phyloP scores from a whole-genome alignment of 1,140 invertebrate species.

The Diorhabda carinulata region DNA sequence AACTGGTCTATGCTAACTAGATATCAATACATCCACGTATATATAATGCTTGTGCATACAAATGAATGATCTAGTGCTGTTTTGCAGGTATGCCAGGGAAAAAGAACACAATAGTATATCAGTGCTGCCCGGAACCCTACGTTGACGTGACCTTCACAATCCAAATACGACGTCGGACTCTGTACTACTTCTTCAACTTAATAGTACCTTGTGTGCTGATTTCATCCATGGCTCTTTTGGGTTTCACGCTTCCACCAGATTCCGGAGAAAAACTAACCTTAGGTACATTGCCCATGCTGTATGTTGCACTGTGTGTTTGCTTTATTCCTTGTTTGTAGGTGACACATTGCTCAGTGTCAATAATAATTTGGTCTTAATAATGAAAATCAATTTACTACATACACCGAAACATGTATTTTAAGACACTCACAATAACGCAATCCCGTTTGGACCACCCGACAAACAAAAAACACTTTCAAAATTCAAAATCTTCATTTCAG shows the following conservation, averaged over 20 bases:
- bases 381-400: not conserved
- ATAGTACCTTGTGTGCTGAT: constrained; percentile 98
- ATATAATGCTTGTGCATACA: too few relatives aligned
- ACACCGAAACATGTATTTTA: not conserved
- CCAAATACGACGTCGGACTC: constrained; percentile 89
- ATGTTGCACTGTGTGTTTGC: constrained; percentile 18
- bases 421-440: not conserved
- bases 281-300: constrained; percentile 51
- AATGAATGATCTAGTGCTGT: not conserved
- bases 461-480: constrained; percentile 6
- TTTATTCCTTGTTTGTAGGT: constrained; percentile 6
- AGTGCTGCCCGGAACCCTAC: constrained; percentile 88
- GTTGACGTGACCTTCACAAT: constrained; percentile 97
- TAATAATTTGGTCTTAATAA: not conserved
- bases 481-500: constrained; percentile 27
- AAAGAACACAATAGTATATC: constrained; percentile 76
- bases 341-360: constrained; percentile 7
- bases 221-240: constrained; percentile 95
- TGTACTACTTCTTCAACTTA: constrained; percentile 99
- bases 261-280: constrained; percentile 98
- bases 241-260: constrained; percentile 96
- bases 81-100: constrained; percentile 77
- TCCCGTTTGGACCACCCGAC: not conserved
- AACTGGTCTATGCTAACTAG: too few relatives aligned
- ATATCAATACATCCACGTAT: too few relatives aligned